phyloP scores from a whole-genome alignment of 2,113 vertebrate species.

The Herpailurus yagouaroundi region DNA sequence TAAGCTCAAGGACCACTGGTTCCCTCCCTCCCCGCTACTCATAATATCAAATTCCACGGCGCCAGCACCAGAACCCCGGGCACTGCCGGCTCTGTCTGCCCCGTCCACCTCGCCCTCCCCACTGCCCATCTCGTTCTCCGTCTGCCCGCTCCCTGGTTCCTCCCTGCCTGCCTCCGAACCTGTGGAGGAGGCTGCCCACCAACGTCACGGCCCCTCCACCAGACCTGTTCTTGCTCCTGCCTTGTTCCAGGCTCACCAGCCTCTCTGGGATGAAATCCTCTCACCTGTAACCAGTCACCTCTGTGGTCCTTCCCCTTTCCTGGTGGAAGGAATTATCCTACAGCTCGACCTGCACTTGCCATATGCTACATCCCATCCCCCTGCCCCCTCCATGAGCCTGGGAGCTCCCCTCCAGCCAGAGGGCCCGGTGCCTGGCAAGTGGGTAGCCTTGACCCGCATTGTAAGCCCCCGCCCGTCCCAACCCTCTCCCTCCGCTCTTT shows the following conservation, averaged over 20 bases:
- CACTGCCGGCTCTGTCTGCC: neutral
- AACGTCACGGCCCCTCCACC: neutral
- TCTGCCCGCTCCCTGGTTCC: neutral
- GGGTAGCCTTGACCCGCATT: too few species aligned
- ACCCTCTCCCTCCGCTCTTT: neutral
- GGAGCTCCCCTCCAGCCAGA: neutral
- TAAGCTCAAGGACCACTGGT: neutral
- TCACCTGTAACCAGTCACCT: too few species aligned
- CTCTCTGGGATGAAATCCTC: neutral
- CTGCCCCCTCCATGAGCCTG: neutral
- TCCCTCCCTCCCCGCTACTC: too few species aligned
- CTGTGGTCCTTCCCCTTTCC: neutral
- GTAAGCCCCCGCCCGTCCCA: neutral
- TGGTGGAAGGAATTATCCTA: fast-evolving
- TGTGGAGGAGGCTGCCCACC: neutral
- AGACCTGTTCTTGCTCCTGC: neutral
- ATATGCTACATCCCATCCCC: fast-evolving
- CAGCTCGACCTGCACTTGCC: fast-evolving
- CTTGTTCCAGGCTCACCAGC: neutral
- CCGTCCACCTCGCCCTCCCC: neutral
- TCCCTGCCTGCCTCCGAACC: neutral
- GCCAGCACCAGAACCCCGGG: too few species aligned
- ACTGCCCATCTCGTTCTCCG: neutral
- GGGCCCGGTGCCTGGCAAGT: neutral
- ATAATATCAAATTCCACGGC: fast-evolving